Base-by-base conservation (phyloP, 2,888 invertebrate species). In the Melieria omissa region DNA sequence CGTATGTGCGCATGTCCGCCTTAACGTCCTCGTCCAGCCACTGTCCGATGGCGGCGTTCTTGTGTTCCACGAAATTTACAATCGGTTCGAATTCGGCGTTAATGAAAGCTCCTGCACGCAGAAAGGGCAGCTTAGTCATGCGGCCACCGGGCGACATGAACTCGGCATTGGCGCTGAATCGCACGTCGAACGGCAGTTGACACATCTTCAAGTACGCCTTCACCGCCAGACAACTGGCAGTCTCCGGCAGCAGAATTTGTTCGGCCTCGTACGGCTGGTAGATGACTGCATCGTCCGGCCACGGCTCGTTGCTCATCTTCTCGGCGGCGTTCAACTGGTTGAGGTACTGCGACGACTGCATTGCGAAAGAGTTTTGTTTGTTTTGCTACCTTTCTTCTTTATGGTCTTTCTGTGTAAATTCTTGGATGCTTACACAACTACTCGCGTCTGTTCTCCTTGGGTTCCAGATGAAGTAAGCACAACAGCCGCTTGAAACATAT, bases 141-240 rank as follows among this genome's bases (percentile, higher is more conserved):
- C 85, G 91, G 0, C 96, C 96, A 5, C 96, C 94, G 0, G 98
- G 98, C 0, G 98, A 98, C 95, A 99, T 98, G 83, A 94, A 94
- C 83, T 98, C 97, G 0, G 98, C 98, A 88, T 99, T 99, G 80
- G 93, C 91, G 75, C 93, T 89, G 80, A 93, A 92, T 77, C 95
- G 94, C 5, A 96, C 91, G 79, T 91, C 90, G 85, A 93, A 97
- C 0, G 93, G 92, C 0, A 99, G 89, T 70, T 92, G 91, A 83
- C 95, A 95, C 95, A 99, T 98, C 86, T 95, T 94, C 41, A 99
- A 88, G 84, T 94, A 98, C 0, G 97, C 94, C 85, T 97, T 96
- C 0, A 97, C 96, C 3, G 97, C 95, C 16, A 98, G 88, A 81
- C 97, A 97, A 84, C 95, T 96, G 10, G 98, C 97, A 87, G 94